Percentiles rank a stretch among this genome's conserved stretches.
These are phyloP conservation scores for Cyanoliseus patagonus DNA, from an alignment of 2,113 vertebrate genomes.

Conservation along the genomic window DNA sequence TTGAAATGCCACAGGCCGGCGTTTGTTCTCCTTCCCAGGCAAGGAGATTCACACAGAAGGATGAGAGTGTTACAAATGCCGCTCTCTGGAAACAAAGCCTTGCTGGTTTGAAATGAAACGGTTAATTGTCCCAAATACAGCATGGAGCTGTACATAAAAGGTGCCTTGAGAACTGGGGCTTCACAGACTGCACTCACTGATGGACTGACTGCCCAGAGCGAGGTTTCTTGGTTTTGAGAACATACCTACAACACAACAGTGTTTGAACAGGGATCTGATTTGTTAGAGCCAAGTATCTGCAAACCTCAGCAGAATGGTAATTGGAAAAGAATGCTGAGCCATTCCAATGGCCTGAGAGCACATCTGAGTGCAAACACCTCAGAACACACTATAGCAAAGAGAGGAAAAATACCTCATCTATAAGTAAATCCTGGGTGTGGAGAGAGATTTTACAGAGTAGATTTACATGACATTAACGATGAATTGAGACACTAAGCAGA, in stretches of 20 bases:
- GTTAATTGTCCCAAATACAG: not conserved
- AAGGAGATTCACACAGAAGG: not conserved
- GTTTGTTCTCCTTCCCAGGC: not conserved
- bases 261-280: not conserved
- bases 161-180: not conserved
- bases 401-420: not conserved
- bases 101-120: not conserved
- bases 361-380: not conserved
- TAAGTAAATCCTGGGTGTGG: not conserved
- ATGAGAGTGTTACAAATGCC: not conserved
- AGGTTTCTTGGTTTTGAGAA: not conserved
- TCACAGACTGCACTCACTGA: not conserved
- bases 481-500: not conserved
- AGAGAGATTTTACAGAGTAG: not conserved
- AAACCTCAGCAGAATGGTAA: slow-evolving; percentile 43
- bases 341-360: not conserved
- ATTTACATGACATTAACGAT: not conserved
- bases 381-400: not conserved
- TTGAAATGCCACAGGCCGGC: not conserved
- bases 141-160: not conserved
- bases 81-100: not conserved
- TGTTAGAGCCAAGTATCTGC: slow-evolving; percentile 26
- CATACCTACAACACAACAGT: not conserved
- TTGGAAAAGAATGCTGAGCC: slow-evolving; percentile 1
- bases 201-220: not conserved